Evolutionary conservation across 2,113 vertebrate species (phyloP).

Genomic region (Bungarus multicinctus): DNA sequence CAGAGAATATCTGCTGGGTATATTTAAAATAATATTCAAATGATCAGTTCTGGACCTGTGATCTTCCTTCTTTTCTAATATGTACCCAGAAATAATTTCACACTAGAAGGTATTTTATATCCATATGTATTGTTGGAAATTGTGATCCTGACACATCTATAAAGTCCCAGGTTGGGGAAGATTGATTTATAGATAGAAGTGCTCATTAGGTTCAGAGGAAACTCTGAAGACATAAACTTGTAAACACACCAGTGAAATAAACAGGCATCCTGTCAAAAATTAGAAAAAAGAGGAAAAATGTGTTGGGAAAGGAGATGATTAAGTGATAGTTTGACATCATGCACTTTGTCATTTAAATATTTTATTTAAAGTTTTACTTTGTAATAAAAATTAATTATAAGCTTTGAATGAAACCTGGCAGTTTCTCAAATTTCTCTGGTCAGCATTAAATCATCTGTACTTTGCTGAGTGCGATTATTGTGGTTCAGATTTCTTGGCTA

Average conservation of each 20-base stretch:
- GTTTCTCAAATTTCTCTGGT: slow-evolving; percentile 11
- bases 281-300: background rate
- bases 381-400: background rate
- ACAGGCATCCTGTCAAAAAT: slow-evolving; percentile 15
- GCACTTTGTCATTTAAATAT: background rate
- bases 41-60: background rate
- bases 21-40: slow-evolving; percentile 12
- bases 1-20: background rate
- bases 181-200: background rate
- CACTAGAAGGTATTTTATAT: background rate
- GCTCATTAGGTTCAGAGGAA: background rate
- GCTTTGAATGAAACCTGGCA: background rate
- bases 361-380: slow-evolving; percentile 16
- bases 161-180: background rate
- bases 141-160: background rate
- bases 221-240: background rate
- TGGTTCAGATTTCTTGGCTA: background rate
- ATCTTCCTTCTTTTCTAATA: slow-evolving; percentile 16
- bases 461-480: background rate
- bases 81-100: background rate
- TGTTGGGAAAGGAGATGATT: background rate
- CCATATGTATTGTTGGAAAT: background rate
- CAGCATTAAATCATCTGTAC: background rate
- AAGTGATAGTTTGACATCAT: background rate
- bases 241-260: slow-evolving; percentile 9